Evolutionary conservation across 2,888 invertebrate species (phyloP), one percentile per base, ranked within the genome.

Genomic region (Catonia carolina): DNA sequence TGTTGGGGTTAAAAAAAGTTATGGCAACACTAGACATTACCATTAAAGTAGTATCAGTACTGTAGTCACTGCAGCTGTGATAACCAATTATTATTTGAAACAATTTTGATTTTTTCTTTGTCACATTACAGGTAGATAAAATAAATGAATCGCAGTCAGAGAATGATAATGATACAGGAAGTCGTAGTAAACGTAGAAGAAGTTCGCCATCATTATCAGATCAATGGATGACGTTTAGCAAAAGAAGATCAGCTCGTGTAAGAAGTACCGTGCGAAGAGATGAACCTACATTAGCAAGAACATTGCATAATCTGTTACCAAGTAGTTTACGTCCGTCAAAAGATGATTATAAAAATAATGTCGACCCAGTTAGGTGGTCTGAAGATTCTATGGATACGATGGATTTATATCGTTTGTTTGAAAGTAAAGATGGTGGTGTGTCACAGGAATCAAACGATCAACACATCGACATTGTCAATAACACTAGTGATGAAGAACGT

Each of bases 171-270:
- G 27, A 15, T 12, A 15, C 23, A 50, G 60, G 56, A 35, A 52
- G 47, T 17, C 42, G 58, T 48, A 50, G 60, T 12, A 79, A 86
- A 64, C 74, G 87, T n/a, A 75, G 86, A 60, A 81, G 87, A 36
- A 86, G 85, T 71, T 83, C 85, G 27, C 73, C 62, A 3, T 60
- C 61, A 15, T 36, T 59, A 14, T 51, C 89, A 18, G 83, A 86
- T 65, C 84, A 85, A 64, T 86, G 88, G 86, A 85, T 85, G 51
- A 88, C 87, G 85, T 86, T 86, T 64, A 77, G 77, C 53, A 83
- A 71, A 60, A 75, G 69, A 69, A 65, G 75, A 52, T 75, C 76
- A 0, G 73, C 75, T 1, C 65, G 76, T 61, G 75, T 74, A 2
- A 67, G 73, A 59, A 70, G 71, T 53, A 71, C 78, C 4, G 75